Conservation (phyloP, 2,888 invertebrate genomes). For the Rotaria macrura region DNA sequence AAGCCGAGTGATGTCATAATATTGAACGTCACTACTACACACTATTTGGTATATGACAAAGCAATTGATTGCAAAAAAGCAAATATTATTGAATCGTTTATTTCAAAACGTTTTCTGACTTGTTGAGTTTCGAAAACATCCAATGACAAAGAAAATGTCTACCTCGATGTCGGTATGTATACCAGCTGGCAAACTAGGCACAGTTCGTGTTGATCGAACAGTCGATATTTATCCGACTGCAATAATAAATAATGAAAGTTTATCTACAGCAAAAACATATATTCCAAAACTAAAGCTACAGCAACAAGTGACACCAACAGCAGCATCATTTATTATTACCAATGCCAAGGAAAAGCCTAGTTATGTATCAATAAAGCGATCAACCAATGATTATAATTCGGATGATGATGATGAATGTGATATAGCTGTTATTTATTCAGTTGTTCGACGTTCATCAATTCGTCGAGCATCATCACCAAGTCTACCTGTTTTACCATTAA, state of each 20-base stretch:
- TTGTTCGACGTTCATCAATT: neutral
- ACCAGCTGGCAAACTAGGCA: neutral
- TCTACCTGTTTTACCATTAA: neutral
- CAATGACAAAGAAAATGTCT: neutral
- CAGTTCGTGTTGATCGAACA: conserved; percentile 7
- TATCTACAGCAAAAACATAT: neutral
- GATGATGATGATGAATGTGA: neutral
- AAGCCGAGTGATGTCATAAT: neutral
- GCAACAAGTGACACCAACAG: neutral
- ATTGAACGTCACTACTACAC: neutral
- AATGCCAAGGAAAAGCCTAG: neutral
- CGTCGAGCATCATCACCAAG: neutral
- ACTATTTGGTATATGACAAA: neutral
- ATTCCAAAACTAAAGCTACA: neutral
- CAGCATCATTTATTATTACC: neutral
- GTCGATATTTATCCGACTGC: neutral
- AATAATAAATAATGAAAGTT: neutral
- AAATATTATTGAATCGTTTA: neutral
- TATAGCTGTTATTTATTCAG: conserved; percentile 11
- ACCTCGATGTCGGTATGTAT: neutral
- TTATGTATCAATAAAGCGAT: neutral
- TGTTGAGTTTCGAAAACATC: neutral
- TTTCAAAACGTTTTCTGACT: neutral
- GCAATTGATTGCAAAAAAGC: neutral
- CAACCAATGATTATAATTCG: neutral